Evolutionary conservation across 2,113 vertebrate species (phyloP).

Genomic region (Rhea pennata): DNA sequence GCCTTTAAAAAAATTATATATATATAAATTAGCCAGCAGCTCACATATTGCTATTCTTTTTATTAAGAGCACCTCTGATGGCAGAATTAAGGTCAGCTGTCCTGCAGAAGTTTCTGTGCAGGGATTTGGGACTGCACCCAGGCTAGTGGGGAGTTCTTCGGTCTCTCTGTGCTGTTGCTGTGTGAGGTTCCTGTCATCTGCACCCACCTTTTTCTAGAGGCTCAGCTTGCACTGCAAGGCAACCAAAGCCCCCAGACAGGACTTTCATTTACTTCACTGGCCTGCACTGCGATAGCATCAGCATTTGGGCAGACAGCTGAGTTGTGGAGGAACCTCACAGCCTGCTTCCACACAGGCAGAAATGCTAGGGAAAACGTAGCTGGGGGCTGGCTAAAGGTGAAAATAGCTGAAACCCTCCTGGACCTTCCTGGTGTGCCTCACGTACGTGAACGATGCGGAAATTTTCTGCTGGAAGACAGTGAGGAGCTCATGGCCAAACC

Average conservation of each 20-base stretch:
- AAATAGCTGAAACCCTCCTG: background rate
- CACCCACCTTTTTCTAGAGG: too few relatives aligned
- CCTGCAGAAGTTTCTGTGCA: background rate
- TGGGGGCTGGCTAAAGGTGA: background rate
- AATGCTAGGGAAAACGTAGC: rapidly evolving
- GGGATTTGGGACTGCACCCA: background rate
- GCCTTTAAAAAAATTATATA: too few relatives aligned
- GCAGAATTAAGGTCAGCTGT: background rate
- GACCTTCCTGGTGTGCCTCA: background rate
- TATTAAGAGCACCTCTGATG: background rate
- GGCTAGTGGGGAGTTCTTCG: too few relatives aligned
- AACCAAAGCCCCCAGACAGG: background rate
- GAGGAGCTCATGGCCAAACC: background rate
- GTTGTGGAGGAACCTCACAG: rapidly evolving
- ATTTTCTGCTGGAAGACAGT: background rate
- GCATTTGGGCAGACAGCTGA: too few relatives aligned
- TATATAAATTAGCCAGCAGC: background rate
- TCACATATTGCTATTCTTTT: background rate
- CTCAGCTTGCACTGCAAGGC: background rate
- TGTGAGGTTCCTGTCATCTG: too few relatives aligned
- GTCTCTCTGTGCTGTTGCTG: background rate
- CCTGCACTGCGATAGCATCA: background rate
- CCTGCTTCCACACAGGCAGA: background rate
- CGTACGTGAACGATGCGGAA: rapidly evolving
- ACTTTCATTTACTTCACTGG: background rate